Percentiles rank a stretch among this genome's conserved stretches.
Conservation (phyloP, 1,140 invertebrate species). For the Orussus abietinus region DNA sequence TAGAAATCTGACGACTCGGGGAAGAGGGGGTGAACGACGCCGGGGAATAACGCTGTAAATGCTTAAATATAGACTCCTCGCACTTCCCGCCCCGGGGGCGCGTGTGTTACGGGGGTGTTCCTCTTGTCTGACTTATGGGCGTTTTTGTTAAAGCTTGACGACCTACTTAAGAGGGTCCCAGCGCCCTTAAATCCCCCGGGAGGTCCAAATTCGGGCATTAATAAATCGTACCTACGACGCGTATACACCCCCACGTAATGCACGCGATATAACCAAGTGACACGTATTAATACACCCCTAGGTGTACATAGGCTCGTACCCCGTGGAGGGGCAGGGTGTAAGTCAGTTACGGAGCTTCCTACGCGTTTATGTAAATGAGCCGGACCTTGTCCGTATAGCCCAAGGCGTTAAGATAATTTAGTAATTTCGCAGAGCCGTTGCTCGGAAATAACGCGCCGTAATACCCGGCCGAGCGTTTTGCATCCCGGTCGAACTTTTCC, state of each 20-base stretch:
- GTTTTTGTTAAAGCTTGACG: constrained; percentile 33
- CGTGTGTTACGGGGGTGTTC: constrained; percentile 15
- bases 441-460: too few species aligned
- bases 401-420: constrained; percentile 33
- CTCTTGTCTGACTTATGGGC: constrained; percentile 25
- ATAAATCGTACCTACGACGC: constrained; percentile 40
- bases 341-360: constrained; percentile 37
- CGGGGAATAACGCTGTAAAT: too few species aligned
- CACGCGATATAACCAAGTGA: background rate
- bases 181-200: constrained; percentile 25
- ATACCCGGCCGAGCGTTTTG: too few species aligned
- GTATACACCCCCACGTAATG: background rate
- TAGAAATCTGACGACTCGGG: too few species aligned
- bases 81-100: background rate
- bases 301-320: too few species aligned
- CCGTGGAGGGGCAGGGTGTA: constrained; percentile 18
- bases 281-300: too few species aligned
- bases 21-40: too few species aligned
- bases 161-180: constrained; percentile 29
- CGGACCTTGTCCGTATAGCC: constrained; percentile 33
- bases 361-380: constrained; percentile 43
- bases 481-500: too few species aligned
- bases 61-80: too few species aligned
- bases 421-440: constrained; percentile 30
- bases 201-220: constrained; percentile 38